A percentile compares a stretch with the other conserved stretches of the same genome.
phyloP scores from a whole-genome alignment of 1,140 invertebrate species.

The Thalassaphorura encarpata region DNA sequence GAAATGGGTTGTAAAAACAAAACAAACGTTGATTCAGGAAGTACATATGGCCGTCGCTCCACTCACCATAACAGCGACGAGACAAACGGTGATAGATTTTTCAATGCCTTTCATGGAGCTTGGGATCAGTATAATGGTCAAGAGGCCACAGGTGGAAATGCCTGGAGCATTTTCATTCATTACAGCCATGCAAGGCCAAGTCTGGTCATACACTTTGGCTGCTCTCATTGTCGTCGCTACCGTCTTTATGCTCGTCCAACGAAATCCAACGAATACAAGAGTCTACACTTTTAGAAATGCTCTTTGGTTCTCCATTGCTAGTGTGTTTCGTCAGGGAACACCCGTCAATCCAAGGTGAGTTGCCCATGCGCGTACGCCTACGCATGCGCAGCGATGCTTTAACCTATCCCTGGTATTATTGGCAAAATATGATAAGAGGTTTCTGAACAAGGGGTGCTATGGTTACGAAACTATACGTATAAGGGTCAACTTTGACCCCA shows the following conservation, averaged over 20 bases:
- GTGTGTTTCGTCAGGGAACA: conserved; percentile 56
- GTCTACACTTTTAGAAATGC: conserved; percentile 55
- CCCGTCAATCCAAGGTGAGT: conserved; percentile 53
- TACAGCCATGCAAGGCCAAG: conserved; percentile 51
- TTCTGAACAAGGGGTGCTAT: conserved; percentile 1
- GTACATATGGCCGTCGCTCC: conserved; percentile 55
- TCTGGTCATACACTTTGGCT: conserved; percentile 52
- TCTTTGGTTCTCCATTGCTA: conserved; percentile 56
- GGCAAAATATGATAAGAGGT: conserved; percentile 5
- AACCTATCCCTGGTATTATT: too few relatives aligned
- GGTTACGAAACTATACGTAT: not conserved
- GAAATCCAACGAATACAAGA: conserved; percentile 38
- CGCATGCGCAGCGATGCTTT: too few relatives aligned
- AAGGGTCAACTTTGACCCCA: too few relatives aligned
- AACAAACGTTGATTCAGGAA: conserved; percentile 42
- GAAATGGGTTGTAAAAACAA: too few relatives aligned
- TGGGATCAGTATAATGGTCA: conserved; percentile 60
- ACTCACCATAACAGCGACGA: conserved; percentile 50
- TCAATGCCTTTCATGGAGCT: conserved; percentile 59
- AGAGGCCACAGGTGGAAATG: conserved; percentile 51
- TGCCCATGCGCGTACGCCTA: too few relatives aligned
- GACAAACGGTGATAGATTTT: conserved; percentile 53
- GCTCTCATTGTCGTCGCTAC: conserved; percentile 53
- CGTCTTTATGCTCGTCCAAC: conserved; percentile 49
- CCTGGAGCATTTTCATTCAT: conserved; percentile 55